phyloP scores from a whole-genome alignment of 2,888 invertebrate genomes.

The Pyrochroa serraticornis region DNA sequence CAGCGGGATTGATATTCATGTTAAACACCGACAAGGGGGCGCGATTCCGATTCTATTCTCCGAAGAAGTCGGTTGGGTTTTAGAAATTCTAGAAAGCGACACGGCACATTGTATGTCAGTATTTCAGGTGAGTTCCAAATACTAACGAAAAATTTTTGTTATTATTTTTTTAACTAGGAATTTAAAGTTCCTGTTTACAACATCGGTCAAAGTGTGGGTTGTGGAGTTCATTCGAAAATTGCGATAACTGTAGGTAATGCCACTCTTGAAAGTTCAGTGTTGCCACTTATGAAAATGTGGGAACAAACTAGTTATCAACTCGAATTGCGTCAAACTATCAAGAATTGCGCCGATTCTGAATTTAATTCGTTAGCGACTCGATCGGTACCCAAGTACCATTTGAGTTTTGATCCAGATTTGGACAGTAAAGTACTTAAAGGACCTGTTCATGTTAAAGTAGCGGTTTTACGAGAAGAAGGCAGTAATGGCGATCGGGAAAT shows the following conservation, averaged over 20 bases:
- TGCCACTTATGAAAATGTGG: conserved; percentile 82
- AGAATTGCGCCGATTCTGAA: conserved; percentile 80
- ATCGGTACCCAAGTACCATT: conserved; percentile 71
- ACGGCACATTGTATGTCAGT: conserved; percentile 65
- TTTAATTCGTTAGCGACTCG: conserved; percentile 72
- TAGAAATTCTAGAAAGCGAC: conserved; percentile 71
- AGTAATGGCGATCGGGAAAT: conserved; percentile 98
- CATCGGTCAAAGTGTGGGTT: conserved; percentile 71
- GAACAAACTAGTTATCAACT: conserved; percentile 93
- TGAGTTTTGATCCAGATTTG: conserved; percentile 73
- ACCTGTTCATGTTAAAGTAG: conserved; percentile 69
- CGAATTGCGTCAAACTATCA: conserved; percentile 84
- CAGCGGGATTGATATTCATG: conserved; percentile 73
- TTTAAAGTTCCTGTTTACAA: conserved; percentile 67
- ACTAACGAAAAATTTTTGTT: not conserved
- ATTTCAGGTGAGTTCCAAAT: conserved; percentile 60
- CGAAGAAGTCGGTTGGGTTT: conserved; percentile 85
- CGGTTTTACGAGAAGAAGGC: conserved; percentile 95
- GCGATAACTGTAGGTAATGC: conserved; percentile 65
- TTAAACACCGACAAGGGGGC: conserved; percentile 63
- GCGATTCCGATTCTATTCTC: conserved; percentile 76
- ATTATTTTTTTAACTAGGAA: conserved; percentile 43
- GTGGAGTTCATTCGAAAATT: conserved; percentile 71
- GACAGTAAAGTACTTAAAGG: conserved; percentile 49
- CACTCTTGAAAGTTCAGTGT: conserved; percentile 69